Evolutionary conservation across 2,113 vertebrate genomes (phyloP), one percentile per base, ranked within the genome.

Genomic region (Phalacrocorax pelagicus): DNA sequence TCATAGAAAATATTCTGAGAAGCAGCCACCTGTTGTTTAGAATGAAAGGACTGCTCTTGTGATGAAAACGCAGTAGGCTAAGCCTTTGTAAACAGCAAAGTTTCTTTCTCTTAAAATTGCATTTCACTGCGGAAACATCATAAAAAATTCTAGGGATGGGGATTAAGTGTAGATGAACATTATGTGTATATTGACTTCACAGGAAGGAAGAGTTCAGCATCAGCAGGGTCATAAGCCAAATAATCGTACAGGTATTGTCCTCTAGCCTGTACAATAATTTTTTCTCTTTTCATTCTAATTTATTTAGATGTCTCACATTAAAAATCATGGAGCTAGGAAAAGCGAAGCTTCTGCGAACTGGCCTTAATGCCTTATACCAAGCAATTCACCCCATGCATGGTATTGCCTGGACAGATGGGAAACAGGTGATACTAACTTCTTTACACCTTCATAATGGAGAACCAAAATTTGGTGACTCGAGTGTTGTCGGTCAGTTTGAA

Each of bases 371-470:
- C 34, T 96, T 99, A 0, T 97, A 98, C 91, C 99, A 99, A 93
- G 99, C 99, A 47, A 98, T 99, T 79, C 99, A 99, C 96, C 98
- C 99, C 0, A 95, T 99, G 92, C 99, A 99, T 1, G 99, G 99
- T 6, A 98, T 99, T 51, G 99, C 99, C 17, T 99, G 99, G 99
- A 99, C 99, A 2, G 99, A 99, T 7, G 99, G 99, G 40, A 99
- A 98, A 44, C 99, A 99, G 95, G 99, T 99, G 88, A 99, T 99
- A 62, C 98, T 99, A 24, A 99, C 99, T 0, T 69, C 98, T 1
- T 94, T 99, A 70, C 98, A 92, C 44, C 97, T 98, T 30, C 79
- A 97, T 2, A 90, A 98, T 0, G 98, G 98, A 3, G 98, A 99
- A 84, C 97, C 98, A 26, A 95, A 86, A 15, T 99, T 99, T 9